Base-by-base conservation (phyloP, 2,888 invertebrate genomes). In the Epiperipatus broadwayi region DNA sequence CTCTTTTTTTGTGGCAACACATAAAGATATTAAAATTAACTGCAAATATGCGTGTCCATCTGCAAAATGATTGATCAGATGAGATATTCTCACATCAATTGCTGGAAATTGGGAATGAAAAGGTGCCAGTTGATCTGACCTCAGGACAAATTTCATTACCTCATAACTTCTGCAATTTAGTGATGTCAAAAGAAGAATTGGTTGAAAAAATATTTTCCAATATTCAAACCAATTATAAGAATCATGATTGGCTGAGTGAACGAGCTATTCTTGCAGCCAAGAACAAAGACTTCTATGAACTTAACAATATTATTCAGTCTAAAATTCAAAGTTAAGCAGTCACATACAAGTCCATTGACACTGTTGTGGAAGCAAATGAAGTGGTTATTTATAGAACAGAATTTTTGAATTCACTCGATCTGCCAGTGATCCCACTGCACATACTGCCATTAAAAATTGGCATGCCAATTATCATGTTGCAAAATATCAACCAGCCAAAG, bases 401-500 rank as follows among this genome's bases (percentile, higher is more conserved):
- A n/a, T 41, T 39, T 29, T 40, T 47, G 10, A 47, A 49, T 41
- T 47, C 45, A 28, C 29, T 47, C 1, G 40, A 47, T 25, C 40
- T 43, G 15, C 35, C 43, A 38, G 47, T 43, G 15, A 39, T 49
- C 25, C 47, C 50, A 29, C 41, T 44, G 16, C 47, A 47, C 42
- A 16, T 39, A 18, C 40, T 52, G 36, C 22, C 12, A 35, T 41
- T 51, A 30, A 49, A 53, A 45, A 37, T 42, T 10, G 46, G 46
- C 7, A 21, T 40, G 18, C 45, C 49, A 27, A 46, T 50, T 14
- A 50, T 43, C 33, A 25, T 52, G 30, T 31, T 52, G 12, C 30
- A 41, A 39, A 52, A 51, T 43, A 40, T 48, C 31, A 42, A 49
- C 37, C 43, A 39, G 27, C 45, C 45, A 42, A 37, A 39, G 36